Conservation (phyloP, 1,140 invertebrate species). For the Trachymyrmex septentrionalis region DNA sequence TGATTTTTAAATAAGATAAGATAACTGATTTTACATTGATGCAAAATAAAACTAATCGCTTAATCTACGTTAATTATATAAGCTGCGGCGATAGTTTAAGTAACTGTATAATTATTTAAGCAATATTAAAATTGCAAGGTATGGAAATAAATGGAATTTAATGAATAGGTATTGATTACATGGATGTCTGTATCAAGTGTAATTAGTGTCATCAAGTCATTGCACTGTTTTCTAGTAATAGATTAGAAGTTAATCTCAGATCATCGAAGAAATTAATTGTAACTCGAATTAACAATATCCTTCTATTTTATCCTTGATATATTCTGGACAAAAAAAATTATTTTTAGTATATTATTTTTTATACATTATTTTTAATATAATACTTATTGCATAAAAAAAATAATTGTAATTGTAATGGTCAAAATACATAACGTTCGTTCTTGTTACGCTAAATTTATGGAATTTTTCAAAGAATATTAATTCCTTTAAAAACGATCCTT, state of each 20-base stretch:
- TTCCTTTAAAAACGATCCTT: no score
- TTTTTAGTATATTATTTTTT: neutral
- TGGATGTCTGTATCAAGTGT: neutral
- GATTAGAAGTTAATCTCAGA: constrained; percentile 17
- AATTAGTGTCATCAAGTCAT: neutral
- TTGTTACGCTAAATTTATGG: neutral
- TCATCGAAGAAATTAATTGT: neutral
- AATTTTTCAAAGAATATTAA: neutral
- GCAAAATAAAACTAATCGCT: constrained; percentile 13
- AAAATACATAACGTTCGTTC: neutral
- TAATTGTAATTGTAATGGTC: neutral
- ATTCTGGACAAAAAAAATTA: neutral
- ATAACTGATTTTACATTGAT: constrained; percentile 1
- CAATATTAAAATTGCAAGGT: neutral
- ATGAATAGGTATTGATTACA: constrained; percentile 8
- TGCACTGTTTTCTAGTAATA: neutral
- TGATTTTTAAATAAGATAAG: neutral
- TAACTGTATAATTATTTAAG: constrained; percentile 8
- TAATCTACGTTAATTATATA: neutral
- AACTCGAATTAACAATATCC: neutral
- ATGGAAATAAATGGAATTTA: neutral
- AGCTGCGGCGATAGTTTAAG: neutral
- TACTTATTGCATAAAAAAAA: neutral
- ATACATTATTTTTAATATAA: no score
- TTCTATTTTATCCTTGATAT: neutral